A percentile compares a stretch with the other conserved stretches of the same genome.
Conservation (phyloP, 2,888 invertebrate species). For the Rhamphomyia laevipes region DNA sequence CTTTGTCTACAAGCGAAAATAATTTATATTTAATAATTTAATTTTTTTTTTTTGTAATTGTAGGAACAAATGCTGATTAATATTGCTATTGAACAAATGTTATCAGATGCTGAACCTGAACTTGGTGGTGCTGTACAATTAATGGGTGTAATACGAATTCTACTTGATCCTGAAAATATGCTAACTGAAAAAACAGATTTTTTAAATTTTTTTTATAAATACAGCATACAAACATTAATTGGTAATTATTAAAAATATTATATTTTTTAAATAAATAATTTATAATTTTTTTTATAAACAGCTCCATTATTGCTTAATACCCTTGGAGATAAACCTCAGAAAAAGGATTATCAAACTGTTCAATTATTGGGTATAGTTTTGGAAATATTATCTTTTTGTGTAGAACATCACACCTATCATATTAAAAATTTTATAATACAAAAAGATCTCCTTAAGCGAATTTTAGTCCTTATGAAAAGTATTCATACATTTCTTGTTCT, state of each 20-base stretch:
- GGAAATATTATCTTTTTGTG: conserved; percentile 94
- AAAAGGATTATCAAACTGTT: conserved; percentile 94
- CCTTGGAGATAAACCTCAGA: conserved; percentile 73
- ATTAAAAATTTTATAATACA: conserved; percentile 96
- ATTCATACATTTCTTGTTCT: conserved; percentile 95
- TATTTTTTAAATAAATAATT: not conserved
- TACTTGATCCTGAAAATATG: conserved; percentile 98
- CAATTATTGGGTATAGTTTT: conserved; percentile 89
- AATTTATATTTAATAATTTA: not conserved
- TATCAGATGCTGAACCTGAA: conserved; percentile 93
- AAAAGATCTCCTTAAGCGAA: conserved; percentile 89
- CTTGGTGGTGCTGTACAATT: conserved; percentile 95
- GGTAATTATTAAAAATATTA: conserved; percentile 42
- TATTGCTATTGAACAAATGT: conserved; percentile 96
- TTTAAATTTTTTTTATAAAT: conserved; percentile 95
- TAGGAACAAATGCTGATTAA: conserved; percentile 90
- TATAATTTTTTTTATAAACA: conserved; percentile 20
- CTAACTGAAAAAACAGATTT: conserved; percentile 97
- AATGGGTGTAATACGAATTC: conserved; percentile 83
- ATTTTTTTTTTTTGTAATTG: conserved; percentile 2
- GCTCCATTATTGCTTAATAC: conserved; percentile 93
- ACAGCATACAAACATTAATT: conserved; percentile 92
- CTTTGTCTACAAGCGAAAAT: too few relatives aligned
- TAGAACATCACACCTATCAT: conserved; percentile 98
- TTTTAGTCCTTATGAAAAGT: conserved; percentile 92